Evolutionary conservation across 2,113 vertebrate species (phyloP), one percentile per base, ranked within the genome.

Genomic region (Ploceus nigricollis): DNA sequence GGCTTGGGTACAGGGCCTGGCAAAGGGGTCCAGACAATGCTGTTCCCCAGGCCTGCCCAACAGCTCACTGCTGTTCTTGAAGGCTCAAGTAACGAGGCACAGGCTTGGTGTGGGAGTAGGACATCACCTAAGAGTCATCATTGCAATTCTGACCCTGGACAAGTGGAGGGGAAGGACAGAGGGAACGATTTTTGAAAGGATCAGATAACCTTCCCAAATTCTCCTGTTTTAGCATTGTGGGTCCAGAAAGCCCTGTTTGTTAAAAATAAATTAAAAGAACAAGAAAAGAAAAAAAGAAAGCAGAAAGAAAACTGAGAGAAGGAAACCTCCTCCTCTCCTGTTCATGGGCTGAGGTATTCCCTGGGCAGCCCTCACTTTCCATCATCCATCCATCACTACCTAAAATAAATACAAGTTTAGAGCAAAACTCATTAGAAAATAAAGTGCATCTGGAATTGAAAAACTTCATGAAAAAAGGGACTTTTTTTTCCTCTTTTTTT

Each of bases 381-480:
- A 1, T 93, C 83, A 70, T 82, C 78, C 78, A 90, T 77, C 87
- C 54, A 69, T 90, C 68, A 63, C 88, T 88, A 90, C 60, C 20
- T 44, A 70, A 93, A 92, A 96, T 77, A 92, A 89, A 95, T 78
- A 75, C 39, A 76, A 90, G 50, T 54, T 82, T 81, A 61, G 82
- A 94, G 96, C 91, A 96, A 94, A 96, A 94, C 27, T 20, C 87
- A 95, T 82, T 77, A 88, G 90, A 87, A 95, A 96, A 94, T 94
- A 92, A 96, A 95, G 95, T 89, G 89, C 90, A 87, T 88, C 90
- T 82, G 90, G 84, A 90, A 51, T 64, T 65, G 87, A 73, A 96
- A 97, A 95, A 78, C 80, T 64, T 94, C 80, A 75, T 89, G 90
- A 39, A 88, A 88, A 93, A 69, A n/a, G 51, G 33, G 51, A 70